A percentile compares a stretch with the other conserved stretches of the same genome.
phyloP scores from a whole-genome alignment of 2,888 invertebrate genomes.

The Cepaea hortensis region DNA sequence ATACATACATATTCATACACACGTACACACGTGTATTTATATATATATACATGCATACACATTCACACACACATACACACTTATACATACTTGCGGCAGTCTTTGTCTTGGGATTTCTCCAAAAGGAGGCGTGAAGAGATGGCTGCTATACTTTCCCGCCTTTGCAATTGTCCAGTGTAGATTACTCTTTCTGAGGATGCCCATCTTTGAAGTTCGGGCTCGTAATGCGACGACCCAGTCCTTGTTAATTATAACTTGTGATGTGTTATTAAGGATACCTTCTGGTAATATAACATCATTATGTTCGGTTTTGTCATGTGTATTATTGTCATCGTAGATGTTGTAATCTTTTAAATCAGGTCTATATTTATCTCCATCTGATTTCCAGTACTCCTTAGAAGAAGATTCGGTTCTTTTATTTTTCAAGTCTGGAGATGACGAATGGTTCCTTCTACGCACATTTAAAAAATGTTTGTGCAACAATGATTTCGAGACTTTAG shows the following conservation, averaged over 20 bases:
- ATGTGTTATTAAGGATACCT: background rate
- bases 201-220: background rate
- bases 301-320: no score
- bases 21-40: background rate
- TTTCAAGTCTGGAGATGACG: no score
- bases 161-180: constrained; percentile 36
- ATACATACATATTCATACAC: background rate
- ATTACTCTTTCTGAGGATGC: background rate
- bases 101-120: constrained; percentile 1
- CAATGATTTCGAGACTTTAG: no score
- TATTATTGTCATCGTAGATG: no score
- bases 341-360: no score
- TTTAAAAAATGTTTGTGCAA: no score
- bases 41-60: background rate
- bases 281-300: no score
- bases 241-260: background rate
- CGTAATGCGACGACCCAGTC: background rate
- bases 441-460: no score
- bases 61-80: no score
- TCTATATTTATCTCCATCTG: no score
- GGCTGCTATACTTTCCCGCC: background rate
- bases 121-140: constrained; percentile 12
- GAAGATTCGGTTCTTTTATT: no score
- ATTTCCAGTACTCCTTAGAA: no score
- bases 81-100: constrained; percentile 11